phyloP scores from a whole-genome alignment of 2,113 vertebrate species.

The Syrrhaptes paradoxus region DNA sequence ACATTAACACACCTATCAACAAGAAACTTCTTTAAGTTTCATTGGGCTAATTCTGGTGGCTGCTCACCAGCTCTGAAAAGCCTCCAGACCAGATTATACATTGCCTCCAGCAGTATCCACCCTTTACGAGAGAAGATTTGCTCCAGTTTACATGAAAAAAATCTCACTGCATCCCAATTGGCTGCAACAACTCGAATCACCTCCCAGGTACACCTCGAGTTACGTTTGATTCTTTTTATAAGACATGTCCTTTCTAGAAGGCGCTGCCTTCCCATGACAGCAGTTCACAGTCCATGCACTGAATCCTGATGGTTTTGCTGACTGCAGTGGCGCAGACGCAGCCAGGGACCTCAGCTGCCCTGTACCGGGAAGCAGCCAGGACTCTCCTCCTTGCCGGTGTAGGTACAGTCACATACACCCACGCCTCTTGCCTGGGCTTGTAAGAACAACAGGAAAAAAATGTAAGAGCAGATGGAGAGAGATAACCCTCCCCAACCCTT shows the following conservation, averaged over 20 bases:
- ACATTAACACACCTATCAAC: not conserved
- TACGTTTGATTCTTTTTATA: not conserved
- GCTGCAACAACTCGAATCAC: not conserved
- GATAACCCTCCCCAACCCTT: not conserved
- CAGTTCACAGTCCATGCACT: fast-evolving
- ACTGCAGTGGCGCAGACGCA: not conserved
- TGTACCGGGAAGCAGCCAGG: not conserved
- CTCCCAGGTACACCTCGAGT: not conserved
- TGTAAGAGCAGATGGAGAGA: not conserved
- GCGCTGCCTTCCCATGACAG: fast-evolving
- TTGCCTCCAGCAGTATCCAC: not conserved
- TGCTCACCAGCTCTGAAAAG: not conserved
- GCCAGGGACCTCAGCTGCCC: not conserved
- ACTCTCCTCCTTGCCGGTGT: not conserved
- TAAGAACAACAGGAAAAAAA: not conserved
- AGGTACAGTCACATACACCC: not conserved
- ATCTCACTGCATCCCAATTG: not conserved
- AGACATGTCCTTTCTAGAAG: not conserved
- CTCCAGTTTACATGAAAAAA: not conserved
- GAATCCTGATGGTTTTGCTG: not conserved
- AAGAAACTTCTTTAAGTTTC: not conserved
- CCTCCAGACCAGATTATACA: not conserved
- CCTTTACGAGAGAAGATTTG: not conserved
- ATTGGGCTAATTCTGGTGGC: not conserved
- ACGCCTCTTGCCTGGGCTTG: not conserved